These are phyloP conservation scores for Semibalanus balanoides DNA, from an alignment of 1,140 invertebrate genomes.

Conservation along the genomic window DNA sequence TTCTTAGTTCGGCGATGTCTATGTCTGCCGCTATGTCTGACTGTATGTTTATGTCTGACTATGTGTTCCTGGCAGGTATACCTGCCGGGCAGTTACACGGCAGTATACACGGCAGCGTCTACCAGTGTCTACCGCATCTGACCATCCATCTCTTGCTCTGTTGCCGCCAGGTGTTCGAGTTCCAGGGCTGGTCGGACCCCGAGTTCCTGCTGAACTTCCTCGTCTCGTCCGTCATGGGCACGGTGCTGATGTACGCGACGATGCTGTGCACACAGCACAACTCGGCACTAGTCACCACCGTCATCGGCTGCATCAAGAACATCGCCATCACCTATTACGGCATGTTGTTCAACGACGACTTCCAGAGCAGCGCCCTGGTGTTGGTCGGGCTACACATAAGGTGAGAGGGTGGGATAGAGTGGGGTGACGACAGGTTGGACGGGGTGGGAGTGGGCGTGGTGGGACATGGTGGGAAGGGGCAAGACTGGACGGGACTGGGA, in stretches of 20 bases:
- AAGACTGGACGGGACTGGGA: no score
- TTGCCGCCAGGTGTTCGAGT: conserved; percentile 41
- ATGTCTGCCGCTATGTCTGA: no score
- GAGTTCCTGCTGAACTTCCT: conserved; percentile 71
- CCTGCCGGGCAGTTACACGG: no score
- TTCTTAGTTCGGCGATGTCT: no score
- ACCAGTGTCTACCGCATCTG: no score
- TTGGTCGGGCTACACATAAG: conserved; percentile 85
- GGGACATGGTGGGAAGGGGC: no score
- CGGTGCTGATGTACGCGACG: conserved; percentile 85
- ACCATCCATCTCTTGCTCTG: no score
- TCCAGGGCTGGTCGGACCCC: conserved; percentile 52
- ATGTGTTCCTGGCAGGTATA: no score
- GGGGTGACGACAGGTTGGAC: no score
- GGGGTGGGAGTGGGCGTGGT: no score
- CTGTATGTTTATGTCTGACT: no score
- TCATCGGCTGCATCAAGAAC: conserved; percentile 94
- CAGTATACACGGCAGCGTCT: no score
- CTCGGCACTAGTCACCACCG: conserved; percentile 94
- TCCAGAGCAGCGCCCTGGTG: conserved; percentile 82
- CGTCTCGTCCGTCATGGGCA: conserved; percentile 91
- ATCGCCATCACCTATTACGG: conserved; percentile 82
- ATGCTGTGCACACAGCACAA: conserved; percentile 91
- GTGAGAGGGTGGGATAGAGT: conserved; percentile 20
- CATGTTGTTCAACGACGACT: conserved; percentile 95